Base-by-base conservation (phyloP, 2,797 vertebrate species). In the Ceyx erithaca region DNA sequence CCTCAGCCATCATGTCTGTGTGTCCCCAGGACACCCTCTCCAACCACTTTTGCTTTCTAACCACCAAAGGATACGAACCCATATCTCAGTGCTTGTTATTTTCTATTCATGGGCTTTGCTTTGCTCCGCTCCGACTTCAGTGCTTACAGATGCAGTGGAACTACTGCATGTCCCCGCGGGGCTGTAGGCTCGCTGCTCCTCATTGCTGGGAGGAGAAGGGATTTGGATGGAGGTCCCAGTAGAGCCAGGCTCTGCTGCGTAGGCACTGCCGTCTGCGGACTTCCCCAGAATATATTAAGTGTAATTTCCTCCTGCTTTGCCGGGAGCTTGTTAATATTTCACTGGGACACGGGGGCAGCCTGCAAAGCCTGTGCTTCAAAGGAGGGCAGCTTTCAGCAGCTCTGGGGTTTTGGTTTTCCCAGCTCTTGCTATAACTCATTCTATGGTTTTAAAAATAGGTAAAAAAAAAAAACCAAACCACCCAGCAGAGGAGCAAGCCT, bases 271-370 rank as follows among this genome's bases (percentile, higher is more conserved):
- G 14, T 21, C 78, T 75, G 69, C 0, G 1, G 73, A 58, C 85
- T 95, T 95, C 77, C 85, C 66, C 31, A 16, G 89, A 79, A 91
- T 90, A 70, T 31, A 78, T 94, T 67, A 80, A 80, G 87, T 2
- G 13, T 87, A 87, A 96, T 96, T 96, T 96, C 86, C 89, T 95
- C 61, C 63, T 76, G 85, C 89, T 85, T 92, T 3, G 12, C 76
- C 40, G 43, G 72, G 83, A 95, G 69, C 88, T 90, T 91, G 94
- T 96, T 96, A 95, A 95, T 93, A 89, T 95, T 97, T 96, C 92
- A 88, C 75, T 61, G 93, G 72, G 88, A 69, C 59, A n/a, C 0
- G 2, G 68, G 81, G 81, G 61, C 89, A 90, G 68, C n/a, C 66
- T 95, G 81, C 87, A 94, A 92, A 95, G 82, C 64, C 40, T 6